Percentiles rank a stretch among this genome's conserved stretches.
Evolutionary conservation across 2,113 vertebrate species (phyloP).

Genomic region (Petrocephalus zakoni): DNA sequence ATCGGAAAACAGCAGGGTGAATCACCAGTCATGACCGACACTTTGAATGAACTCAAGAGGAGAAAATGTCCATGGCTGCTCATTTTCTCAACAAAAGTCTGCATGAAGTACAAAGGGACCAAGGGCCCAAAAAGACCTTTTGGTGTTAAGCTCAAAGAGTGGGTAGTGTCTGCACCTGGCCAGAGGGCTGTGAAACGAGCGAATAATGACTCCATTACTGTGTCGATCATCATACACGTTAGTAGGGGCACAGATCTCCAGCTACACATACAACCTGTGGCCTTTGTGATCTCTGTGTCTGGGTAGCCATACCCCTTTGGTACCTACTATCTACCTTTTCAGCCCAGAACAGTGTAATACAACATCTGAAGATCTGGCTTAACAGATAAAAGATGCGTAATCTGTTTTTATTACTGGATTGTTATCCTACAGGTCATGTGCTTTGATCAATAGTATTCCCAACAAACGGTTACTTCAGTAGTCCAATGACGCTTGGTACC

Average conservation of each 20-base stretch:
- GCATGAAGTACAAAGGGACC: not conserved
- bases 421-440: not conserved
- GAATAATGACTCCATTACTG: not conserved
- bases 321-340: not conserved
- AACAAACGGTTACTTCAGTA: not conserved
- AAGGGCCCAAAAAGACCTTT: not conserved
- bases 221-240: conserved; percentile 8
- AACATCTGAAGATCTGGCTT: not conserved
- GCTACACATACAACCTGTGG: not conserved
- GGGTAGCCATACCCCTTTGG: conserved; percentile 15
- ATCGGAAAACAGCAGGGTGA: not conserved
- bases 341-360: not conserved
- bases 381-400: not conserved
- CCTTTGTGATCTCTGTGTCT: conserved; percentile 15
- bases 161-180: not conserved
- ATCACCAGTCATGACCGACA: not conserved
- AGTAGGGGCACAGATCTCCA: conserved; percentile 15
- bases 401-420: not conserved
- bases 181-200: not conserved
- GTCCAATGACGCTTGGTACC: not conserved
- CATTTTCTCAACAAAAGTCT: not conserved
- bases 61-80: not conserved
- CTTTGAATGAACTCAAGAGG: not conserved
- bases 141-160: not conserved
- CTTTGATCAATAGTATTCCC: not conserved